A percentile compares a stretch with the other conserved stretches of the same genome.
Evolutionary conservation across 2,888 invertebrate genomes (phyloP).

Genomic region (Drosophila ezoana): DNA sequence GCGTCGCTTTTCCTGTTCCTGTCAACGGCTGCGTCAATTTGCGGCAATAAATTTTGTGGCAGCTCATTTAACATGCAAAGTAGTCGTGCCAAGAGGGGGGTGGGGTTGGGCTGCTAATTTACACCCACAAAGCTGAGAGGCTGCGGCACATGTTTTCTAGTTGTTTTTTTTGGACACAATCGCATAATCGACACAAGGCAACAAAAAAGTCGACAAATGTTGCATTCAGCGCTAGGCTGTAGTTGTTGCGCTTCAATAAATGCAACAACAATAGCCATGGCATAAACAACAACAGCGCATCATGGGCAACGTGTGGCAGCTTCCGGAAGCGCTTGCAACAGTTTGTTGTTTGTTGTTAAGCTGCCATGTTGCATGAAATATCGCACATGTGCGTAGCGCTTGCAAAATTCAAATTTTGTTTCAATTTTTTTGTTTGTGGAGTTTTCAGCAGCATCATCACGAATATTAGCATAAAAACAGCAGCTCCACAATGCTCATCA

Average conservation of each 20-base stretch:
- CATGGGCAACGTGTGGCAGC: conserved; percentile 61
- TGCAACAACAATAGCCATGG: conserved; percentile 39
- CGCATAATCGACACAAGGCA: conserved; percentile 64
- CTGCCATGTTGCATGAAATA: conserved; percentile 58
- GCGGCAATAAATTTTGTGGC: conserved; percentile 68
- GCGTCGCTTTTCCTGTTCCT: conserved; percentile 63
- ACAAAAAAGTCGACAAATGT: conserved; percentile 51
- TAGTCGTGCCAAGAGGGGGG: neutral
- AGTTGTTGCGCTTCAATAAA: conserved; percentile 71
- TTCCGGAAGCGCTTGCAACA: conserved; percentile 67
- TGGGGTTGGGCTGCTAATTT: conserved; percentile 30
- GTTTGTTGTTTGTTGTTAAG: conserved; percentile 42
- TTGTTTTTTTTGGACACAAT: conserved; percentile 62
- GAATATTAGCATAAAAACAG: conserved; percentile 39
- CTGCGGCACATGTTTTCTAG: conserved; percentile 27
- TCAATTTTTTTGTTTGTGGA: conserved; percentile 2
- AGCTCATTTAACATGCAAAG: conserved; percentile 78
- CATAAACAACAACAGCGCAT: conserved; percentile 32
- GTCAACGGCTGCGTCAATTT: conserved; percentile 60
- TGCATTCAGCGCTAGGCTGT: conserved; percentile 49
- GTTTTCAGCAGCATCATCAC: conserved; percentile 28
- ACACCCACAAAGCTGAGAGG: conserved; percentile 23
- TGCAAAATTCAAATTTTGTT: conserved; percentile 33
- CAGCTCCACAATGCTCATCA: conserved; percentile 12
- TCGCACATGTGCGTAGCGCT: conserved; percentile 57